Base-by-base conservation (phyloP, 2,797 vertebrate species). In the Urocyon cinereoargenteus region DNA sequence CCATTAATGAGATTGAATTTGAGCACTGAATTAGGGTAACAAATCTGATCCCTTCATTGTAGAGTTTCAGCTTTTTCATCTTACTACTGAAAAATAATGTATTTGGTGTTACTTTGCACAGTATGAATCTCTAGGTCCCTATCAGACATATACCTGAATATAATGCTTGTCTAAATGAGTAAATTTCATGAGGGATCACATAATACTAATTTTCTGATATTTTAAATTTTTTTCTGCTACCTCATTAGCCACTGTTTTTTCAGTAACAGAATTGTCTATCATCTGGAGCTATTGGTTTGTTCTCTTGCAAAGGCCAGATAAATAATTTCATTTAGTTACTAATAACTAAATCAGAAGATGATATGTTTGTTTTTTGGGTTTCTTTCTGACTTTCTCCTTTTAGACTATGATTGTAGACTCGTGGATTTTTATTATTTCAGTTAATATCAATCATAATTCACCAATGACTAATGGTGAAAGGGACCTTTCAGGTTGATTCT, bases 251-350 rank as follows among this genome's bases (percentile, higher is more conserved):
- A 40, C 13, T 4, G 6, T 26, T 96, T 88, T 88, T 84, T 57
- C 75, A 90, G 5, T 77, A 62, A 96, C 18, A 51, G 40, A 86
- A 49, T 78, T 77, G 18, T 97, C 90, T 92, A 64, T 87, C 66
- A 61, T 86, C n/a, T 79, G 49, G 31, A 12, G 7, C 16, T 90
- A 2, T 62, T 93, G 31, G 22, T 77, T 86, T 81, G 66, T 94
- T 91, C 86, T 94, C 31, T 57, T 85, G 2, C 4, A 88, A 72
- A 91, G 26, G 28, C 73, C 89, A 24, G 75, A 82, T 83, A 92
- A 66, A 40, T 95, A 92, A 7, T 92, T 82, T 72, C 10, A 89
- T 51, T 90, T 78, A 66, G 51, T 93, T 95, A 53, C 21, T 36
- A 53, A 0, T 97, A 62, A 24, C 49, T 62, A 68, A 83, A 45